Conservation (phyloP, 1,140 invertebrate genomes). For the Eumaeus atala region DNA sequence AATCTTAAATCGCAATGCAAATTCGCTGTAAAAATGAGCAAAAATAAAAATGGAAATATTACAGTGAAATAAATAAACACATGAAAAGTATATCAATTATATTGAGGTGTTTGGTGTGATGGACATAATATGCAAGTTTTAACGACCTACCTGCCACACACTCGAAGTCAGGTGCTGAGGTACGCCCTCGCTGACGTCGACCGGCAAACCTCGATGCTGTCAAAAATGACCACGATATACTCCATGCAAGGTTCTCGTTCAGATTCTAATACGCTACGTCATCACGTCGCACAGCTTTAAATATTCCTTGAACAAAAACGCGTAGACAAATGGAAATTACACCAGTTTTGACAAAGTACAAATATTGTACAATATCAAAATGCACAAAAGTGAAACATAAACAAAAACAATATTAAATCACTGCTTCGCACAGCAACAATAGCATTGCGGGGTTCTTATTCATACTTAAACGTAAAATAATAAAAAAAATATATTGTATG, state of each 20-base stretch:
- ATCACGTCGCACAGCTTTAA: background rate
- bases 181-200: background rate
- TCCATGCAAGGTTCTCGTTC: conserved; percentile 33
- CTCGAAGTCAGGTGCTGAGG: background rate
- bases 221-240: conserved; percentile 37
- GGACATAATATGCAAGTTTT: background rate
- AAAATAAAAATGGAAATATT: background rate
- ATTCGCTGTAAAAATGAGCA: background rate
- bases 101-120: background rate
- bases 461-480: background rate
- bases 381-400: background rate
- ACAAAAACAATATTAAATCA: background rate
- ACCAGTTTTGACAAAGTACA: background rate
- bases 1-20: background rate
- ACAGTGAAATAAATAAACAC: background rate
- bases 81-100: no score
- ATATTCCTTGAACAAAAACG: no score
- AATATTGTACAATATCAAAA: background rate
- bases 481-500: no score
- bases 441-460: background rate
- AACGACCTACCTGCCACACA: background rate
- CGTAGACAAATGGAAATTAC: no score
- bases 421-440: background rate
- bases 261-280: background rate
- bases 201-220: conserved; percentile 28